These are phyloP conservation scores for Trematomus loennbergii DNA, from an alignment of 2,113 vertebrate genomes.

Conservation along the genomic window DNA sequence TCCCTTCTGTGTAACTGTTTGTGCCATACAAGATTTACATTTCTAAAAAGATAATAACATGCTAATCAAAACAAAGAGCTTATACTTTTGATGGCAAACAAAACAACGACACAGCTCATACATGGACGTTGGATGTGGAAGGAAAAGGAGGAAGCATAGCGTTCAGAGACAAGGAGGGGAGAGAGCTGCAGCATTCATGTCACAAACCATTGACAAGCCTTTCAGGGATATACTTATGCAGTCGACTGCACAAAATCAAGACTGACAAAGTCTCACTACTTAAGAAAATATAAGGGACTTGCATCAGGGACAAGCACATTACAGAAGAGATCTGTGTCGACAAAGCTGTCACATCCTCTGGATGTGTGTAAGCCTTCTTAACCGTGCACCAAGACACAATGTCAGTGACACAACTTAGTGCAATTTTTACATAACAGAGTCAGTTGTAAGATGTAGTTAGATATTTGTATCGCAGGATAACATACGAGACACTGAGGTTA, in stretches of 20 bases:
- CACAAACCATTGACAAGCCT: constrained; percentile 47
- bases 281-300: constrained; percentile 48
- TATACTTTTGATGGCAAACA: too few relatives aligned
- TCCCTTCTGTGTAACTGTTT: not conserved
- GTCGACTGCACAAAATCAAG: constrained; percentile 50
- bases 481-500: not conserved
- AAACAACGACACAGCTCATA: not conserved
- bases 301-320: constrained; percentile 30
- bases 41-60: constrained; percentile 12
- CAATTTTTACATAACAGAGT: not conserved
- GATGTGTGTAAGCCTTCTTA: constrained; percentile 46
- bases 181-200: constrained; percentile 11
- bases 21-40: not conserved
- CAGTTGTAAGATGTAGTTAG: not conserved
- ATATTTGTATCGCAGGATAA: not conserved
- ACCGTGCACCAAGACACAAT: constrained; percentile 12
- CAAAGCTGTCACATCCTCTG: constrained; percentile 27
- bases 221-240: constrained; percentile 43
- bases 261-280: constrained; percentile 53
- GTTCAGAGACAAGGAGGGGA: constrained; percentile 10
- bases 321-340: constrained; percentile 31
- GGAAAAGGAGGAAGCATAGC: constrained; percentile 7
- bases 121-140: not conserved
- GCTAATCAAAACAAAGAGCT: constrained; percentile 12
- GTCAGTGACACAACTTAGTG: constrained; percentile 11